Conservation (phyloP, 2,888 invertebrate species). For the Malthinus flaveolus region DNA sequence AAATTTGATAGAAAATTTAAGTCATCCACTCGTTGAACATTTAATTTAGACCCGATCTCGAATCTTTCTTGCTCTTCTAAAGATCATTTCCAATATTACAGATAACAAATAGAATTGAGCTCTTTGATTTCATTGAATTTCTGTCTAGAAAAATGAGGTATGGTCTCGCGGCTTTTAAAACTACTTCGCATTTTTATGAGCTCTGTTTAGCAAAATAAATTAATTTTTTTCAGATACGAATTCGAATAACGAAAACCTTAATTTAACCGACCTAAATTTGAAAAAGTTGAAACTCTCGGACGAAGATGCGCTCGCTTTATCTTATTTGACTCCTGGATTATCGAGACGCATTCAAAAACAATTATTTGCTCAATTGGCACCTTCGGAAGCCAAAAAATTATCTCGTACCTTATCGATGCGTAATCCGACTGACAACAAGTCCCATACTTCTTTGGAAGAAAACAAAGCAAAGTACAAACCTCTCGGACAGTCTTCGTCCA, state of each 20-base stretch:
- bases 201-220: neutral
- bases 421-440: constrained; percentile 37
- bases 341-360: constrained; percentile 73
- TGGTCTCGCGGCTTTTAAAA: too few species aligned
- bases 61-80: too few species aligned
- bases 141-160: too few species aligned
- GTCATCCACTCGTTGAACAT: too few species aligned
- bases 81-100: too few species aligned
- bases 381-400: constrained; percentile 67
- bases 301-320: constrained; percentile 70
- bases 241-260: constrained; percentile 51
- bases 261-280: constrained; percentile 63
- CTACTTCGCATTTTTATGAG: neutral
- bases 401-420: constrained; percentile 67
- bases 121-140: too few species aligned
- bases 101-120: too few species aligned
- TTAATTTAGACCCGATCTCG: too few species aligned
- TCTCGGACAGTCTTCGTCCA: constrained; percentile 42
- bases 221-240: constrained; percentile 45
- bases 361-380: constrained; percentile 69
- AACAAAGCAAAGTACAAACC: constrained; percentile 31
- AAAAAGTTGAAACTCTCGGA: constrained; percentile 70
- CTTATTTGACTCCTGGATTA: constrained; percentile 71
- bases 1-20: too few species aligned
- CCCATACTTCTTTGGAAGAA: constrained; percentile 11